These are phyloP conservation scores for Pelodytes ibericus DNA, from an alignment of 2,797 vertebrate genomes.

Conservation along the genomic window DNA sequence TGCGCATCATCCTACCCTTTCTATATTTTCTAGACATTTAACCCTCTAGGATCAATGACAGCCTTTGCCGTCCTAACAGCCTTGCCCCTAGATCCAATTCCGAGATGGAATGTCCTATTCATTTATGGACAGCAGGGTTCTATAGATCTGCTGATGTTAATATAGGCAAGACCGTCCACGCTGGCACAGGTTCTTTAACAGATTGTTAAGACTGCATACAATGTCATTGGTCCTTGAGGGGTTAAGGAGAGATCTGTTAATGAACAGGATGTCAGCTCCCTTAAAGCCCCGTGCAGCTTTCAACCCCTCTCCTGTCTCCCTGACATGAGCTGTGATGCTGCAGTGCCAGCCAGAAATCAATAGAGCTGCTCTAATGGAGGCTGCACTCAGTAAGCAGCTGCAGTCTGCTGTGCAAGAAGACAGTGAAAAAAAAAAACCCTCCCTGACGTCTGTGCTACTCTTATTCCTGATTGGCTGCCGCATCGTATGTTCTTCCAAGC, in stretches of 20 bases:
- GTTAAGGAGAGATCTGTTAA: not conserved
- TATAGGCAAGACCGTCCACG: too few species aligned
- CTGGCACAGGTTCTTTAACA: too few species aligned
- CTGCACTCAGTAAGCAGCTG: constrained; percentile 63
- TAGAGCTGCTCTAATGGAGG: constrained; percentile 72
- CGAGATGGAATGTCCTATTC: too few species aligned
- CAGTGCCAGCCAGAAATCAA: constrained; percentile 74
- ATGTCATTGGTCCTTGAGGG: too few species aligned
- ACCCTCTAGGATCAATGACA: too few species aligned
- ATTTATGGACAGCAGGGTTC: too few species aligned
- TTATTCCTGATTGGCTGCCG: constrained; percentile 75
- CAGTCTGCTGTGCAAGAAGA: constrained; percentile 60
- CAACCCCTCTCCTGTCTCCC: constrained; percentile 41
- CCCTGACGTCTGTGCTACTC: constrained; percentile 73
- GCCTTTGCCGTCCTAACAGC: too few species aligned
- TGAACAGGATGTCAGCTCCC: constrained; percentile 8
- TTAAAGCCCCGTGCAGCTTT: constrained; percentile 49
- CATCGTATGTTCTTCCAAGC: constrained; percentile 81
- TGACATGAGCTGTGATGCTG: constrained; percentile 63
- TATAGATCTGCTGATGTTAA: too few species aligned
- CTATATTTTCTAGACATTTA: not conserved
- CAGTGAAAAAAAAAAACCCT: constrained; percentile 24
- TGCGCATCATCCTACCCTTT: not conserved
- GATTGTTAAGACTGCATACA: too few species aligned
- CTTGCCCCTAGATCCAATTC: too few species aligned